These are phyloP conservation scores for Morone saxatilis DNA, from an alignment of 2,113 vertebrate species.

Conservation along the genomic window DNA sequence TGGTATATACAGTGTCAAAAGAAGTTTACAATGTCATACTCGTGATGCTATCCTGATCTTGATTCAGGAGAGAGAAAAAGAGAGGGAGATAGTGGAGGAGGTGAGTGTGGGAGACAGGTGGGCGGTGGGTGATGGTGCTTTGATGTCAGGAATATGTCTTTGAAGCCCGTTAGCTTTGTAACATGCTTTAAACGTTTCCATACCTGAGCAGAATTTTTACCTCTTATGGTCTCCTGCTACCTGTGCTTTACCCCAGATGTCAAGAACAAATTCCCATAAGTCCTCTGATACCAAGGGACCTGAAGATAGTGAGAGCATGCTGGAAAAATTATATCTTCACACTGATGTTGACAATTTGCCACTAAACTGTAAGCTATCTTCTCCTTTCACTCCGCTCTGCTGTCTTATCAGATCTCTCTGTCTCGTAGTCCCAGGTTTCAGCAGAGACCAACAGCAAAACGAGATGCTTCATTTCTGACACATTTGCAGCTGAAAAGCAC, in stretches of 20 bases:
- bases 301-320: background rate
- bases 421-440: slow-evolving; percentile 28
- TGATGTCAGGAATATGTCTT: slow-evolving; percentile 77
- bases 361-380: slow-evolving; percentile 33
- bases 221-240: slow-evolving; percentile 4
- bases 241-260: slow-evolving; percentile 2
- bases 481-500: slow-evolving; percentile 23
- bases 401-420: slow-evolving; percentile 26
- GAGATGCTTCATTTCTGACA: slow-evolving; percentile 40
- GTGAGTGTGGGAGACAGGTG: slow-evolving; percentile 36
- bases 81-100: background rate
- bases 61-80: slow-evolving; percentile 30
- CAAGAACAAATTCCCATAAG: slow-evolving; percentile 27
- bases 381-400: slow-evolving; percentile 10
- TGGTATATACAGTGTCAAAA: background rate
- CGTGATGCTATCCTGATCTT: slow-evolving; percentile 27
- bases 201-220: slow-evolving; percentile 65
- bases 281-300: slow-evolving; percentile 19
- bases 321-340: slow-evolving; percentile 19
- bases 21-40: slow-evolving; percentile 2
- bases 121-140: slow-evolving; percentile 60
- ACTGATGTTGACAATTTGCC: slow-evolving; percentile 17
- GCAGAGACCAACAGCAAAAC: slow-evolving; percentile 28
- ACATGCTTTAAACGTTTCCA: slow-evolving; percentile 76
- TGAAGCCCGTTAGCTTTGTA: slow-evolving; percentile 78